Conservation (phyloP, 2,888 invertebrate genomes). For the Pristionchus fissidentatus region DNA sequence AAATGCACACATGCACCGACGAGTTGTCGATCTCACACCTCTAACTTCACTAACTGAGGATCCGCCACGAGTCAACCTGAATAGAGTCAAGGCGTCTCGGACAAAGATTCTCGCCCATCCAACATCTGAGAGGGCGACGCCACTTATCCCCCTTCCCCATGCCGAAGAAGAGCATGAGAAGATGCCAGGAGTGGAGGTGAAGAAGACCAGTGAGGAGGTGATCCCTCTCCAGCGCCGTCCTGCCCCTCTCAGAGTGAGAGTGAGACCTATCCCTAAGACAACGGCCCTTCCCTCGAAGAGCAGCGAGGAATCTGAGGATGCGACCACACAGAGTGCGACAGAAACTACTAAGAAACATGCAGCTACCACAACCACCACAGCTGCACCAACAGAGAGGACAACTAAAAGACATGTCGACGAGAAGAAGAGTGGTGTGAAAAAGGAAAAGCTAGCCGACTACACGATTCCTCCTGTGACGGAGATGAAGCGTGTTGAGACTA, state of each 20-base stretch:
- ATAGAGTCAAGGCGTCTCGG: neutral
- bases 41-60: neutral
- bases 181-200: constrained; percentile 8
- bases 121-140: neutral
- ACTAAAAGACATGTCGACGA: too few species aligned
- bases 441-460: too few species aligned
- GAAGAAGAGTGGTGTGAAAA: too few species aligned
- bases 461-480: too few species aligned
- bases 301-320: neutral
- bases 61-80: neutral
- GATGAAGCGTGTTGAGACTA: constrained; percentile 1
- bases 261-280: constrained; percentile 39
- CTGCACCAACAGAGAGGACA: too few species aligned
- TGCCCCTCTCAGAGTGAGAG: constrained; percentile 20
- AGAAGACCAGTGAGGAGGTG: constrained; percentile 12
- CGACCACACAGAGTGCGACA: neutral
- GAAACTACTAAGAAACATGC: neutral
- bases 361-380: too few species aligned
- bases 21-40: constrained; percentile 5
- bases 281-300: neutral
- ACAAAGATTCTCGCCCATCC: constrained; percentile 18
- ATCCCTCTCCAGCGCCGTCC: constrained; percentile 4
- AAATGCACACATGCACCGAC: constrained; percentile 19
- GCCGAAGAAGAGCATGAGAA: neutral
- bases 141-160: constrained; percentile 27